These are phyloP conservation scores for Megalops cyprinoides DNA, from an alignment of 2,797 vertebrate genomes.

Conservation along the genomic window DNA sequence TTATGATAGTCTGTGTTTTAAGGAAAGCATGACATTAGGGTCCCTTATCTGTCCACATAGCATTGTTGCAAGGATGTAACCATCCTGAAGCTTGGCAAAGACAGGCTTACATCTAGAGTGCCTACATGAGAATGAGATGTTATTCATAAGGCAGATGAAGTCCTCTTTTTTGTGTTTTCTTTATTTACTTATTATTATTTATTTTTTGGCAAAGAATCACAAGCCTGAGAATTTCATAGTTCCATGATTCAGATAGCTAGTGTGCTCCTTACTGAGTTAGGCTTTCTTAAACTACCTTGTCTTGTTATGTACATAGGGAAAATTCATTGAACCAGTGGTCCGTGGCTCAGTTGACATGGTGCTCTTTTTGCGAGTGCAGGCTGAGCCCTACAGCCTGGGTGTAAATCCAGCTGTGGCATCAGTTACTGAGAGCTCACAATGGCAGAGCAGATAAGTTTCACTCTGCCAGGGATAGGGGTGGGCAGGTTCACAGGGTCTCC, in stretches of 20 bases:
- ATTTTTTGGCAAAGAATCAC: neutral
- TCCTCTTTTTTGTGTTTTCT: slow-evolving; percentile 9
- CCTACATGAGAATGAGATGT: slow-evolving; percentile 19
- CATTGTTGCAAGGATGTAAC: neutral
- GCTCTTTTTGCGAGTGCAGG: no score
- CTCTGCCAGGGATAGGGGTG: no score
- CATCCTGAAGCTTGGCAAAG: neutral
- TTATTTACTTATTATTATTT: slow-evolving; percentile 16
- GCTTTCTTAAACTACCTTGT: slow-evolving; percentile 2
- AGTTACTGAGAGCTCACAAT: no score
- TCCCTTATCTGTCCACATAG: neutral
- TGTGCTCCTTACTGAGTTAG: slow-evolving; percentile 5
- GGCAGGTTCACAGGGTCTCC: no score
- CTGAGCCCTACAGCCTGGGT: no score
- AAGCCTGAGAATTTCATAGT: neutral
- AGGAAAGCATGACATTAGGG: neutral
- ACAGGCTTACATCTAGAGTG: slow-evolving; percentile 15
- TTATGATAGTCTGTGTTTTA: neutral
- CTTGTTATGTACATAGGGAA: slow-evolving; percentile 1
- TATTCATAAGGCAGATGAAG: neutral
- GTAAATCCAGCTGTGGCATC: no score
- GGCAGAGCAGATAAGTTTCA: no score
- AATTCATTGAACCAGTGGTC: no score
- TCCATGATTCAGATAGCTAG: neutral
- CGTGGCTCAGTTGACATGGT: no score